Evolutionary conservation across 2,888 invertebrate species (phyloP), one percentile per base, ranked within the genome.

Genomic region (Trilocha varians): DNA sequence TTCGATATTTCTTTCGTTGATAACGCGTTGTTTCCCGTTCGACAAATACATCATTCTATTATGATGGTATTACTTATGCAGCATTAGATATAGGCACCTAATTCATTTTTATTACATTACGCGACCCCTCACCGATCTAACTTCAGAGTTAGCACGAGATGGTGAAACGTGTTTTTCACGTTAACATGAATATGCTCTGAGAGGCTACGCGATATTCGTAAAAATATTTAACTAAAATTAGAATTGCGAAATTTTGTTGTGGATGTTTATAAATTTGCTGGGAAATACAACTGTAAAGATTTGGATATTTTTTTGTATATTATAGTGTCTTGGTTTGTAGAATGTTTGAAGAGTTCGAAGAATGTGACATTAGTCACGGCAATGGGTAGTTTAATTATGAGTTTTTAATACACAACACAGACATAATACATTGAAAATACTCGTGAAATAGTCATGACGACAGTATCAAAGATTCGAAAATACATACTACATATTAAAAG

Each of bases 21-120:
- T 6, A 14, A 34, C 13, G 3, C 13, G 13, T 34, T 14, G 6
- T 34, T 34, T 25, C 11, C 5, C 25, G 17, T 17, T 32, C 13
- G 16, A 25, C 16, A 34, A 38, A 18, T 35, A 34, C 9, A 18
- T 13, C 34, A 34, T 38, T 34, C 17, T 9, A 38, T 42, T 36
- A 37, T 33, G 25, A 18, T 11, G 15, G 33, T 18, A 41, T 37
- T 34, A 37, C 41, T 41, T 41, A 37, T 41, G 33, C 37, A 16
- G 36, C 36, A 41, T 37, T 38, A 38, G 8, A 15, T 42, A 16
- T 42, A 35, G 16, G 16, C 32, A 9, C 32, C n/a, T 13, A 32
- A 36, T 13, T 25, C 14, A 13, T 34, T 25, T 42, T 35, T 42
- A 38, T 35, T 35, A 38, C 38, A 15, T 38, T 32, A 13, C 16